Base-by-base conservation (phyloP, 2,888 invertebrate genomes). In the Heliconius ismenius region DNA sequence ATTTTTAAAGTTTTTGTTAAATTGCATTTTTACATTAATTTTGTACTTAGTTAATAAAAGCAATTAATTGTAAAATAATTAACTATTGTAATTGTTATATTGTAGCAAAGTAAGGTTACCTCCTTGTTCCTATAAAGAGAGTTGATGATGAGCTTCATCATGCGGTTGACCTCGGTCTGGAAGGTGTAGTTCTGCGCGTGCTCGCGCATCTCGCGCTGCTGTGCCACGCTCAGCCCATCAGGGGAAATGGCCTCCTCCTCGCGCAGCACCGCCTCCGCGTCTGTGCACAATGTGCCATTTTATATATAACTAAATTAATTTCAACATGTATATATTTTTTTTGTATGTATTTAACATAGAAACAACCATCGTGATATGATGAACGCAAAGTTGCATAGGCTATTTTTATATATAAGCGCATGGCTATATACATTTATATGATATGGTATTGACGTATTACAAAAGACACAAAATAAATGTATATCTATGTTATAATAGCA, bases 121-220 rank as follows among this genome's bases (percentile, higher is more conserved):
- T 99, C 99, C 94, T 99, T 99, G 92, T 99, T 99, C 85, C 98
- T 96, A 93, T 99, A 99, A 13, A 99, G 95, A 13, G 99, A 99
- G 94, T 99, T 99, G 89, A 99, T 99, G 91, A 99, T 99, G 78
- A 99, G 96, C 92, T 99, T 99, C 99, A 99, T 99, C 99, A 99
- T 99, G 78, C 99, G 97, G 94, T 99, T 99, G 64, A 99, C 99
- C 94, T 99, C 99, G 0, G 99, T 99, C 95, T 99, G 98, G 95
- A 99, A 99, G 39, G 96, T 95, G 88, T 96, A 97, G 89, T 97
- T 98, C 88, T 98, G 97, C 1, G 99, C 96, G 87, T 97, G 97
- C 69, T 98, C 98, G 79, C 98, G 95, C 67, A 99, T 91, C 93
- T 99, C 98, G 84, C 98, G 98, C 89, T 98, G 95, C 93, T 99